Evolutionary conservation across 2,888 invertebrate genomes (phyloP), one percentile per base, ranked within the genome.

Genomic region (Leptarthrus brevirostris): DNA sequence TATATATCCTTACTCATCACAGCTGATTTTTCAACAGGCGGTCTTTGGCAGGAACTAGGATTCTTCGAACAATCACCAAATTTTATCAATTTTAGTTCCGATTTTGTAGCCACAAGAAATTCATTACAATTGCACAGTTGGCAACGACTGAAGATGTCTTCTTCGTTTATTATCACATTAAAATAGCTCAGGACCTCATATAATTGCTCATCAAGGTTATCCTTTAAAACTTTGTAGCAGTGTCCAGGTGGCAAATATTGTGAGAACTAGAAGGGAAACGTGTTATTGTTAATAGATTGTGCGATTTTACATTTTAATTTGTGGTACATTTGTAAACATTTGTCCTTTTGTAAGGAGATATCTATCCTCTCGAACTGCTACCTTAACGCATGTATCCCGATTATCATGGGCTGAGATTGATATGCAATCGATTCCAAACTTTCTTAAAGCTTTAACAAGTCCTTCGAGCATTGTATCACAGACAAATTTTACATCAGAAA

Each of bases 121-220:
- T 74, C 77, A 74, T 78, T 74, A 47, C 81, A 80, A 80, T 87
- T 87, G 82, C 89, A 87, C 83, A 90, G 90, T 83, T 90, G 88
- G 83, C 95, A 95, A 78, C 92, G 87, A 79, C 88, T 91, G 79
- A 92, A 90, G 76, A 93, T 87, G 83, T 93, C 88, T 75, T 86
- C 86, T 80, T 88, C 86, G 30, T 86, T 87, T 58, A 93, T 86
- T 52, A 82, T 81, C 73, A 94, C 86, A 80, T 90, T 89, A 81
- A 90, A 93, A 81, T 88, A 87, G 64, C 84, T 84, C 36, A 94
- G 82, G 64, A 93, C 89, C 82, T 91, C 90, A 74, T 87, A 83
- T 30, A 93, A 82, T 81, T 94, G 93, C 61, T 90, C 89, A 72
- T 88, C 87, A 8, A 87, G 80, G 74, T 85, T 84, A 34, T 87